Percentiles rank a stretch among this genome's conserved stretches.
Evolutionary conservation across 2,797 vertebrate species (phyloP).

Genomic region (Eutrigla gurnardus): DNA sequence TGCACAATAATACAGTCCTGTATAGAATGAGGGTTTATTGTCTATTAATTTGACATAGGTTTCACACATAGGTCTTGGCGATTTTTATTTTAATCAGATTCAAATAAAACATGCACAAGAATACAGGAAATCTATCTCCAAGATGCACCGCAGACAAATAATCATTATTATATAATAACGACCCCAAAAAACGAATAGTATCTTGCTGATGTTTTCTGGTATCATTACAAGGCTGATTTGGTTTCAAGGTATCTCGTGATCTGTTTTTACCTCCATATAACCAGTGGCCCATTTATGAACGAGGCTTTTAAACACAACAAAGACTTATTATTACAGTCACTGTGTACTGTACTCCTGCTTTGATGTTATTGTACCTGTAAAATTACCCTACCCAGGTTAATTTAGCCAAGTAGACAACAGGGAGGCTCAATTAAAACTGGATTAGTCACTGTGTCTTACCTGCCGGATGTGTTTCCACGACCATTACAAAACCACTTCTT

Average conservation of each 20-base stretch:
- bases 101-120: neutral
- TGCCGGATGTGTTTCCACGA: constrained; percentile 97
- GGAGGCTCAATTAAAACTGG: neutral
- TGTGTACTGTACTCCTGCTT: neutral
- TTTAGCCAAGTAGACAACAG: constrained; percentile 15
- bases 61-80: neutral
- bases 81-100: neutral
- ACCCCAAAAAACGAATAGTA: neutral
- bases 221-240: constrained; percentile 3
- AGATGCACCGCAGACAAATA: neutral
- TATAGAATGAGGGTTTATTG: neutral
- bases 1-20: neutral
- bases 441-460: constrained; percentile 77
- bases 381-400: constrained; percentile 22
- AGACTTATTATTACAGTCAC: neutral
- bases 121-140: neutral
- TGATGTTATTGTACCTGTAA: constrained; percentile 2
- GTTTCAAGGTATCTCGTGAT: too few species aligned
- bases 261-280: neutral
- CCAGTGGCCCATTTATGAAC: neutral
- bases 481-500: constrained; percentile 99
- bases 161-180: neutral
- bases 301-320: neutral
- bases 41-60: neutral
- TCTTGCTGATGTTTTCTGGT: neutral